A percentile compares a stretch with the other conserved stretches of the same genome.
phyloP scores from a whole-genome alignment of 2,113 vertebrate species.

The Corythoichthys intestinalis region DNA sequence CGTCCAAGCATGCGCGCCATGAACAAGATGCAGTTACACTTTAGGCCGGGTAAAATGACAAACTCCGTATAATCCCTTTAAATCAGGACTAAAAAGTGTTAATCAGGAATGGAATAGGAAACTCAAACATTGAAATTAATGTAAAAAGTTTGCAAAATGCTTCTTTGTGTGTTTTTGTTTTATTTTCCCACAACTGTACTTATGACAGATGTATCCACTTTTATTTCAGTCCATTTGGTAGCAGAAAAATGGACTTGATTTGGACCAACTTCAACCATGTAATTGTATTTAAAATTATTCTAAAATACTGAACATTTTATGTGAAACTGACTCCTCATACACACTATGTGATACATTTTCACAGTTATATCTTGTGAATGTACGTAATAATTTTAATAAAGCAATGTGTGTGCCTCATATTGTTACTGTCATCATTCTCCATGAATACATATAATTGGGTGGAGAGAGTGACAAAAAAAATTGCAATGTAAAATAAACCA shows the following conservation, averaged over 20 bases:
- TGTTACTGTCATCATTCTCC: background rate
- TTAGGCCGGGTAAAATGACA: too few relatives aligned
- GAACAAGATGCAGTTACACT: too few relatives aligned
- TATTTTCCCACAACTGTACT: background rate
- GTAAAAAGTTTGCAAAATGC: background rate
- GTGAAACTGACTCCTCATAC: background rate
- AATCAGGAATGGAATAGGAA: background rate
- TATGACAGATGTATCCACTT: background rate
- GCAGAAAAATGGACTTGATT: constrained; percentile 2
- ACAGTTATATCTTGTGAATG: constrained; percentile 14
- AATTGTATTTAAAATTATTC: constrained; percentile 10
- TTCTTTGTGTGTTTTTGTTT: background rate
- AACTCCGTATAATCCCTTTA: background rate
- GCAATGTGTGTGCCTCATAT: constrained; percentile 17
- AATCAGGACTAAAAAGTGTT: background rate
- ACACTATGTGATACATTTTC: background rate
- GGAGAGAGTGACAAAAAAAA: background rate
- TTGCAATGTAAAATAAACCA: too few relatives aligned
- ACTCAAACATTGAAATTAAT: background rate
- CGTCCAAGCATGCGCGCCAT: too few relatives aligned
- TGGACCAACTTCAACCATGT: constrained; percentile 22
- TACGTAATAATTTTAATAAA: constrained; percentile 46
- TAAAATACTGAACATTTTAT: constrained; percentile 5
- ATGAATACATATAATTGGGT: background rate
- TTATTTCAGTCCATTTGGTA: background rate